Percentiles rank a stretch among this genome's conserved stretches.
Evolutionary conservation across 2,888 invertebrate genomes (phyloP).

Genomic region (Dicranocentrus wangi): DNA sequence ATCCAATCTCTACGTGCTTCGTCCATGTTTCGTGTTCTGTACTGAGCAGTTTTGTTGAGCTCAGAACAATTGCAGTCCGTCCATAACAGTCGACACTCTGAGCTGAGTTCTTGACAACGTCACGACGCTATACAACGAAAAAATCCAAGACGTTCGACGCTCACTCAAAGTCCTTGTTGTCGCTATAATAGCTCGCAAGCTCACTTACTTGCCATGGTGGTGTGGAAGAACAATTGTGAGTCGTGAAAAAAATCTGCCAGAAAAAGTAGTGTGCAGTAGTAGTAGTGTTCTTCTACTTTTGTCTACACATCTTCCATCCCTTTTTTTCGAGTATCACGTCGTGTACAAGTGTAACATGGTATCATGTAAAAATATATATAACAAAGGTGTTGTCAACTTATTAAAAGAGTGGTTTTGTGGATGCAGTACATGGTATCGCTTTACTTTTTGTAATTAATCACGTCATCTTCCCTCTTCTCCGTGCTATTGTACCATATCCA

Average conservation of each 20-base stretch:
- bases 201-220: conserved; percentile 7
- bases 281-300: conserved; percentile 11
- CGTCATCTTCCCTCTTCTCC: conserved; percentile 6
- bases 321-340: conserved; percentile 29
- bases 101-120: conserved; percentile 46
- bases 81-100: conserved; percentile 40
- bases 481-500: neutral
- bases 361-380: conserved; percentile 13
- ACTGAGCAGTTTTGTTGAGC: neutral
- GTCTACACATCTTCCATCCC: neutral
- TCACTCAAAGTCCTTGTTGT: conserved; percentile 59
- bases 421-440: neutral
- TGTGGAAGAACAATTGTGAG: conserved; percentile 23
- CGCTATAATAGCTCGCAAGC: conserved; percentile 18
- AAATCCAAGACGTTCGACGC: too few species aligned
- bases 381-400: conserved; percentile 36
- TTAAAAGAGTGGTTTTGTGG: conserved; percentile 13
- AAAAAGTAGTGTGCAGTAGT: conserved; percentile 41
- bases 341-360: conserved; percentile 9
- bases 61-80: conserved; percentile 25
- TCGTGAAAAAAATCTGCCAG: conserved; percentile 25
- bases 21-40: conserved; percentile 17
- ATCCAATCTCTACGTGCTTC: conserved; percentile 27
- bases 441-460: conserved; percentile 17
- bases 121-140: neutral